These are phyloP conservation scores for Prietella phreatophila DNA, from an alignment of 2,113 vertebrate species.

Conservation along the genomic window DNA sequence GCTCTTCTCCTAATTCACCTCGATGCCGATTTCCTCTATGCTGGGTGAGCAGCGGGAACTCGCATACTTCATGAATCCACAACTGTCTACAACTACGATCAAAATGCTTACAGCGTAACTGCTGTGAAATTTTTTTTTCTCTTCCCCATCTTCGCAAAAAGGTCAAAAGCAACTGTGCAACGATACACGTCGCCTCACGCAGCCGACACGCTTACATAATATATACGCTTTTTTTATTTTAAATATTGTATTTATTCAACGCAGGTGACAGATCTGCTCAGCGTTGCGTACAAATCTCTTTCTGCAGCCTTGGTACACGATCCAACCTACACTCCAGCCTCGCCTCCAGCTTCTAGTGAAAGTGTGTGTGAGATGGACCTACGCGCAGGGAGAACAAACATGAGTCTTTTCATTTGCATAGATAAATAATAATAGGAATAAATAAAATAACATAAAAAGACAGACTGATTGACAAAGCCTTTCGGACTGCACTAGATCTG, in stretches of 20 bases:
- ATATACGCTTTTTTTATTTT: background rate
- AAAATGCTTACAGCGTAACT: background rate
- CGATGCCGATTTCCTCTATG: background rate
- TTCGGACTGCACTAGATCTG: background rate
- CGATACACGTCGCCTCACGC: background rate
- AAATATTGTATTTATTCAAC: conserved; percentile 13
- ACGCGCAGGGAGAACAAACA: background rate
- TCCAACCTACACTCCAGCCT: conserved; percentile 24
- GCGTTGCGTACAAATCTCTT: conserved; percentile 31
- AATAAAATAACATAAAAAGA: too few relatives aligned
- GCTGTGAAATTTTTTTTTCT: background rate
- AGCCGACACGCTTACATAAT: conserved; percentile 9
- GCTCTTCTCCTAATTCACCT: background rate
- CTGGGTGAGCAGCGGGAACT: too few relatives aligned
- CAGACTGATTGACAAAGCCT: background rate
- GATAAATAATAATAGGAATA: background rate
- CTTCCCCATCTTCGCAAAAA: background rate
- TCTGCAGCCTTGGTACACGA: background rate
- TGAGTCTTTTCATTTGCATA: conserved; percentile 3
- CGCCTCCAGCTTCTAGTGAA: background rate
- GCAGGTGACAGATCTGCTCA: conserved; percentile 13
- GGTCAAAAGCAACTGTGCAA: background rate
- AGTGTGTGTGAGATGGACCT: conserved; percentile 6
- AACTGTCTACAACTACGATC: background rate
- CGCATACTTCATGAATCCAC: too few relatives aligned